phyloP scores from a whole-genome alignment of 2,888 invertebrate species.

The Abrostola tripartita region DNA sequence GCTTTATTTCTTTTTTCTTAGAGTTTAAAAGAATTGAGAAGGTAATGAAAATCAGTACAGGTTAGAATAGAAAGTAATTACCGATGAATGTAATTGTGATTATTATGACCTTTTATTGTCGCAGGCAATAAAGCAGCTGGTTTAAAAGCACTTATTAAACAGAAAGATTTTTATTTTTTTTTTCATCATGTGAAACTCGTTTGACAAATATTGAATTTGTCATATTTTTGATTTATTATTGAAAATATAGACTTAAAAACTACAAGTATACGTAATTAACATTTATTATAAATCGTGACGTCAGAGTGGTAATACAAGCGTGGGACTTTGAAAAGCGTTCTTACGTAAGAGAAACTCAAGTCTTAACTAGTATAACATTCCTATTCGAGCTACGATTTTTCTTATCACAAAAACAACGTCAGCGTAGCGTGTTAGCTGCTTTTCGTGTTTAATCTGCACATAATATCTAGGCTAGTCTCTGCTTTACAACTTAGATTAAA shows the following conservation, averaged over 20 bases:
- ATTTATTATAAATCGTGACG: background rate
- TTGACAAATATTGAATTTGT: no score
- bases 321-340: background rate
- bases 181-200: no score
- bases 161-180: no score
- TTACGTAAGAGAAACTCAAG: slow-evolving; percentile 2
- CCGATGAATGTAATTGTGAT: no score
- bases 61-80: no score
- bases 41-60: background rate
- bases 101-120: no score
- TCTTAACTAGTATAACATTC: background rate
- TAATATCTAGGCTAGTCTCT: slow-evolving; percentile 28
- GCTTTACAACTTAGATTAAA: slow-evolving; percentile 47
- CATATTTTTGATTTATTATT: no score
- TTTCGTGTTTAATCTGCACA: slow-evolving; percentile 39
- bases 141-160: no score
- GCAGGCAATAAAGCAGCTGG: no score
- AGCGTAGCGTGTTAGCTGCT: slow-evolving; percentile 39
- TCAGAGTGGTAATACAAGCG: background rate
- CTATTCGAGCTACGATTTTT: slow-evolving; percentile 8
- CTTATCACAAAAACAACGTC: slow-evolving; percentile 32
- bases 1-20: background rate
- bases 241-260: no score
- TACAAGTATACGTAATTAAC: background rate
- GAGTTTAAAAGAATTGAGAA: background rate